Conservation (phyloP, 2,797 vertebrate species). For the Nannoperca australis region DNA sequence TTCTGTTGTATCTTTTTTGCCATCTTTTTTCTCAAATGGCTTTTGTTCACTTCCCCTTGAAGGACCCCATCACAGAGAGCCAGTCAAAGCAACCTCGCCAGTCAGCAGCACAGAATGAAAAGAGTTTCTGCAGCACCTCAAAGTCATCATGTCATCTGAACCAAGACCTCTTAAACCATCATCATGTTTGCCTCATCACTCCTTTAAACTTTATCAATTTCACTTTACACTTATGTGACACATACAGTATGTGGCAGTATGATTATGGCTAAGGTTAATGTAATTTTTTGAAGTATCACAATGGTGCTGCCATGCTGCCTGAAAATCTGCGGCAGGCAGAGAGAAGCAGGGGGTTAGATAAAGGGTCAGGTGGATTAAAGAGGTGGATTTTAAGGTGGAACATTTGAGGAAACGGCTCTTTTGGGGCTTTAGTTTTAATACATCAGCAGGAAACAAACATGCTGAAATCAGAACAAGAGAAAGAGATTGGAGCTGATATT, state of each 20-base stretch:
- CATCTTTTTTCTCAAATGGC: background rate
- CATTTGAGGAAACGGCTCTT: slow-evolving; percentile 57
- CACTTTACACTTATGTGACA: slow-evolving; percentile 7
- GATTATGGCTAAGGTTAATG: slow-evolving; percentile 39
- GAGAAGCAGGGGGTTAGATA: slow-evolving; percentile 42
- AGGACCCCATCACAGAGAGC: slow-evolving; percentile 11
- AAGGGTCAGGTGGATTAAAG: slow-evolving; percentile 62
- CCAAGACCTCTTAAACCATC: slow-evolving; percentile 9
- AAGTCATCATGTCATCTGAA: slow-evolving; percentile 36
- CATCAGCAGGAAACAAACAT: slow-evolving; percentile 77
- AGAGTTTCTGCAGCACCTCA: slow-evolving; percentile 18
- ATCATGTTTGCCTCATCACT: slow-evolving; percentile 27
- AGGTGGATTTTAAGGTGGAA: slow-evolving; percentile 63
- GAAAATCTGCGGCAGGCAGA: slow-evolving; percentile 38
- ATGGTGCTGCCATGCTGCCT: background rate
- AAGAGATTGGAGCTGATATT: slow-evolving; percentile 71
- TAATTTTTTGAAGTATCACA: slow-evolving; percentile 45
- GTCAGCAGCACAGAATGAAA: slow-evolving; percentile 29
- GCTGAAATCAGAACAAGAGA: slow-evolving; percentile 52
- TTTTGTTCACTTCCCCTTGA: slow-evolving; percentile 35
- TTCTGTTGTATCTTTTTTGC: slow-evolving; percentile 14
- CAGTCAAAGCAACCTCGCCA: background rate
- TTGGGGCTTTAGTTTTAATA: slow-evolving; percentile 67
- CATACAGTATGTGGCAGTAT: background rate
- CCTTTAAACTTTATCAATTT: slow-evolving; percentile 38